Evolutionary conservation across 2,113 vertebrate species (phyloP).

Genomic region (Vicugna pacos): DNA sequence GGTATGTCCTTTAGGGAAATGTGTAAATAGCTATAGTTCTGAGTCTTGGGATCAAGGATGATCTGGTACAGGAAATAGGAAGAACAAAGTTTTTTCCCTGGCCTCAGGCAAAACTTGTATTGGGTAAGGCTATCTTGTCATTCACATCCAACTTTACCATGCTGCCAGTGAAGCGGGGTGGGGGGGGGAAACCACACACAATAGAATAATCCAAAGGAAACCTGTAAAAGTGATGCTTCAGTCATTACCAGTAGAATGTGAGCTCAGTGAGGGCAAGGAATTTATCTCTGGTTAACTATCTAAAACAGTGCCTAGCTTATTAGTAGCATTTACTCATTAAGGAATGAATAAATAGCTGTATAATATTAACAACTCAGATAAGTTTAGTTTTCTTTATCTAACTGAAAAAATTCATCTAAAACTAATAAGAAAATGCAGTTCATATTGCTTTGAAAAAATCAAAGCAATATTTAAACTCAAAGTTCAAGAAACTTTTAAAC

Average conservation of each 20-base stretch:
- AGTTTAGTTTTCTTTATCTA: not conserved
- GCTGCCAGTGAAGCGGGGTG: not conserved
- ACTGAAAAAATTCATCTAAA: not conserved
- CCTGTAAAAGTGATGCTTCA: not conserved
- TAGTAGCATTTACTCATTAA: not conserved
- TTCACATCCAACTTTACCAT: constrained; percentile 1
- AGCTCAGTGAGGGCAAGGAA: not conserved
- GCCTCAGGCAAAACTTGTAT: not conserved
- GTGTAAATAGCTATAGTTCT: not conserved
- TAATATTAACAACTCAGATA: not conserved
- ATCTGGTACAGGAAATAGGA: not conserved
- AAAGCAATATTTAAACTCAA: constrained; percentile 39
- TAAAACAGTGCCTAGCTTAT: not conserved
- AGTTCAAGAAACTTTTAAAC: constrained; percentile 47
- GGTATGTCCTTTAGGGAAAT: not conserved
- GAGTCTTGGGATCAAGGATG: not conserved
- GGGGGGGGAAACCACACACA: not conserved
- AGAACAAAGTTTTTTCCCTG: constrained; percentile 22
- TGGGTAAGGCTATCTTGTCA: not conserved
- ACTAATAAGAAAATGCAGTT: not conserved
- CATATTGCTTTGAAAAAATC: not conserved
- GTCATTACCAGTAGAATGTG: constrained; percentile 20
- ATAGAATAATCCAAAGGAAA: constrained; percentile 48
- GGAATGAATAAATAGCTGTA: not conserved
- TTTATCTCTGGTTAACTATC: not conserved